Conservation (phyloP, 2,113 vertebrate genomes). For the Dunckerocampus dactyliophorus region DNA sequence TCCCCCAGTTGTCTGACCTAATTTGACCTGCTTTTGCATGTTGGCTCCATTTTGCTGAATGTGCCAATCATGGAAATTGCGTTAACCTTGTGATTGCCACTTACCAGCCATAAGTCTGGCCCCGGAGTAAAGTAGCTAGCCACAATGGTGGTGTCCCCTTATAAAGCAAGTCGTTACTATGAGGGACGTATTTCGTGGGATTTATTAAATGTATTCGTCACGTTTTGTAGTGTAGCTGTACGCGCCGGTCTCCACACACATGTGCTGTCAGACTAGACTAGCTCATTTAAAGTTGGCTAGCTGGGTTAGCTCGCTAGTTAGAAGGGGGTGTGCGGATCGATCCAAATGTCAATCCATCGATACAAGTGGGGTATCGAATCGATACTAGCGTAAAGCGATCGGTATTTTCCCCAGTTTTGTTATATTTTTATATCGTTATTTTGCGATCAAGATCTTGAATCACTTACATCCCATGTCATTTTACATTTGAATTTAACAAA, state of each 20-base stretch:
- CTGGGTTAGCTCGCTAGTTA: slow-evolving; percentile 45
- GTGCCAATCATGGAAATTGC: slow-evolving; percentile 35
- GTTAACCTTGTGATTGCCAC: slow-evolving; percentile 31
- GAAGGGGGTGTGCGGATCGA: slow-evolving; percentile 12
- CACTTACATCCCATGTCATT: no score
- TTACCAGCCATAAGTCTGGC: slow-evolving; percentile 30
- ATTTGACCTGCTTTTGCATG: no score
- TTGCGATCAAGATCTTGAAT: no score
- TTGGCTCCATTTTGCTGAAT: background rate
- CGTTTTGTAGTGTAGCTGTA: background rate
- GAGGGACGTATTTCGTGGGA: background rate
- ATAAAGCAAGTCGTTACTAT: background rate
- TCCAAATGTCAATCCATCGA: no score
- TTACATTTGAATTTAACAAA: no score
- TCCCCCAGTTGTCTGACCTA: background rate
- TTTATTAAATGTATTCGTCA: background rate
- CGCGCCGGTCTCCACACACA: background rate
- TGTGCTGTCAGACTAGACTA: slow-evolving; percentile 5
- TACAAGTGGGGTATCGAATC: no score
- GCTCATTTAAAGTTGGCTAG: slow-evolving; percentile 46
- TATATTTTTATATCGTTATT: no score
- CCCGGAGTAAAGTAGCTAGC: slow-evolving; percentile 11
- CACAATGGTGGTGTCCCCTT: background rate
- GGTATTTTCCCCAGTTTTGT: no score
- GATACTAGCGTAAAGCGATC: no score